Evolutionary conservation across 2,888 invertebrate genomes (phyloP), one percentile per base, ranked within the genome.

Genomic region (Xylota sylvarum): DNA sequence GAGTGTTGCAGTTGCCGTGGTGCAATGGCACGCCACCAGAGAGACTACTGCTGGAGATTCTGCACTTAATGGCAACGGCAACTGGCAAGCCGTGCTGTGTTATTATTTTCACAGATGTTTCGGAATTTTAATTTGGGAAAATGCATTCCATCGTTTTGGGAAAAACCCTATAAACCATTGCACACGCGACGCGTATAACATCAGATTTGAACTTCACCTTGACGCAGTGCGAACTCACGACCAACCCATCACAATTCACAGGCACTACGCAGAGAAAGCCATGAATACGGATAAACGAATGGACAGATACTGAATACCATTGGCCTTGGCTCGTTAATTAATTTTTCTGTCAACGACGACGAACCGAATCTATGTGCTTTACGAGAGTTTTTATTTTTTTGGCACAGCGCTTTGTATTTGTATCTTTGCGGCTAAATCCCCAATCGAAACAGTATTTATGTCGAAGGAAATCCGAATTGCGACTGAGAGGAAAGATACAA

Each of bases 191-290:
- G 37, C 10, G 12, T 40, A 50, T 12, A 50, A 50, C 43, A 76
- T 72, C 65, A 65, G 35, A 72, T 48, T 64, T 86, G 86, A 86
- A 86, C 86, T 86, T 86, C 82, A 86, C 86, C 86, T 86, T 86
- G 82, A 73, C 23, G 40, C 17, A 40, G 30, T 5, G 50, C 62
- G 70, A 46, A 23, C 40, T 23, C 23, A 10, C n/a, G 23, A 50
- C n/a, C 69, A 12, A 37, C 7, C 27, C 67, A 77, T 77, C 27
- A 56, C 17, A 14, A 35, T 46, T 46, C 17, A 55, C n/a, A 64
- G 14, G 10, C 23, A 43, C 14, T 9, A 23, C 23, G 35, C 65
- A 35, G 35, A 27, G 55, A 56, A 58, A 58, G 30, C 52, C 19
- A 52, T 23, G 37, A 74, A 17, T 50, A 43, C 35, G 23, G 35